A percentile compares a stretch with the other conserved stretches of the same genome.
These are phyloP conservation scores for Camelus dromedarius DNA, from an alignment of 2,113 vertebrate species.

Conservation along the genomic window DNA sequence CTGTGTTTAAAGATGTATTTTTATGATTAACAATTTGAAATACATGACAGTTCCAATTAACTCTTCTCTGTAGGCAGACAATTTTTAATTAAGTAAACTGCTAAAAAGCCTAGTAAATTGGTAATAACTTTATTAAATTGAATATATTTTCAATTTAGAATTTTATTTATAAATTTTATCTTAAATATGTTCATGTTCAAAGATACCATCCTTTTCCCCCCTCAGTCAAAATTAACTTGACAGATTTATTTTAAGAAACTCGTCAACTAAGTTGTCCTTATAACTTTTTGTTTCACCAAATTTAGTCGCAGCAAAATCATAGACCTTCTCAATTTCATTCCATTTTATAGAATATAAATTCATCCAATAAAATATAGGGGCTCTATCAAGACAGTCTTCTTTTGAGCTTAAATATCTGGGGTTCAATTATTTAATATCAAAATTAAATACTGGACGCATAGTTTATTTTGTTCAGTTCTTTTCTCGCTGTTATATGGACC, in stretches of 20 bases:
- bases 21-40: constrained; percentile 1
- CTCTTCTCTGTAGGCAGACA: neutral
- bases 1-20: neutral
- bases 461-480: neutral
- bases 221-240: neutral
- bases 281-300: neutral
- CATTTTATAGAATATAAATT: neutral
- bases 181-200: neutral
- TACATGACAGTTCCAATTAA: neutral
- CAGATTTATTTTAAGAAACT: neutral
- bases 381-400: neutral
- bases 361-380: neutral
- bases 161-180: neutral
- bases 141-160: neutral
- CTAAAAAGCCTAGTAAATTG: neutral
- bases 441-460: neutral
- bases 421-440: neutral
- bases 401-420: neutral
- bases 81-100: neutral
- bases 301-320: neutral
- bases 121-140: neutral
- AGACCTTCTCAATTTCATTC: neutral
- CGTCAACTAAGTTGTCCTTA: neutral
- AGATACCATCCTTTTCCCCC: neutral
- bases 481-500: neutral